Conservation (phyloP, 2,888 invertebrate species). For the Lottia scabra region DNA sequence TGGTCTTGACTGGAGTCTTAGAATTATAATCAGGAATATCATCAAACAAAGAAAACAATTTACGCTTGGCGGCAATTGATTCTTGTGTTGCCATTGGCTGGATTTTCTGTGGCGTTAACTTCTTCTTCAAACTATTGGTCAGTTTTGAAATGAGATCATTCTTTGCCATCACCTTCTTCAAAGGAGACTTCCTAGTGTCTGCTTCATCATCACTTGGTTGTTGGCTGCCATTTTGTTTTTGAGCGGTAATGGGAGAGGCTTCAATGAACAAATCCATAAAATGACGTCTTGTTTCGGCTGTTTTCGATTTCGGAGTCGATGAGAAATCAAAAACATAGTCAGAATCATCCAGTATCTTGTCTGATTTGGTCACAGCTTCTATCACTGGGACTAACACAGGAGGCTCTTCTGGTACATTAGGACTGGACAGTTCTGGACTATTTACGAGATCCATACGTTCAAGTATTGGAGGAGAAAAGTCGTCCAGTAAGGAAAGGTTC, state of each 20-base stretch:
- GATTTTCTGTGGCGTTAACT: not conserved
- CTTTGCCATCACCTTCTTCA: not conserved
- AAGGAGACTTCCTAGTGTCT: not conserved
- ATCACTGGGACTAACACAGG: slow-evolving; percentile 5
- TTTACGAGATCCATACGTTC: slow-evolving; percentile 12
- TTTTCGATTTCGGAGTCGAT: not conserved
- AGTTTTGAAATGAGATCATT: slow-evolving; percentile 1
- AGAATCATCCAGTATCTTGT: not conserved
- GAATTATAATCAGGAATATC: not conserved
- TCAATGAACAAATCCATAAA: not conserved
- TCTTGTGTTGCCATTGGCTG: not conserved
- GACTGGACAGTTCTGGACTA: not conserved
- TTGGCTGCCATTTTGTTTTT: too few relatives aligned
- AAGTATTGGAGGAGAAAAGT: slow-evolving; percentile 13
- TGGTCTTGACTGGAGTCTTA: not conserved
- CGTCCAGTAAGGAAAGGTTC: not conserved
- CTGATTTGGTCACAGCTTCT: not conserved
- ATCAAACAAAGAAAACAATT: not conserved
- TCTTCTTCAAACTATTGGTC: not conserved
- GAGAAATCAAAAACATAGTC: not conserved
- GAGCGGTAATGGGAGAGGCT: not conserved
- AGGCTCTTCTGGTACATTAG: slow-evolving; percentile 2
- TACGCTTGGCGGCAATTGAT: not conserved
- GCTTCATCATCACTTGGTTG: not conserved
- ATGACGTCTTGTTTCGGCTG: not conserved